A percentile compares a stretch with the other conserved stretches of the same genome.
phyloP scores from a whole-genome alignment of 1,140 invertebrate genomes.

The Drosophila insularis region DNA sequence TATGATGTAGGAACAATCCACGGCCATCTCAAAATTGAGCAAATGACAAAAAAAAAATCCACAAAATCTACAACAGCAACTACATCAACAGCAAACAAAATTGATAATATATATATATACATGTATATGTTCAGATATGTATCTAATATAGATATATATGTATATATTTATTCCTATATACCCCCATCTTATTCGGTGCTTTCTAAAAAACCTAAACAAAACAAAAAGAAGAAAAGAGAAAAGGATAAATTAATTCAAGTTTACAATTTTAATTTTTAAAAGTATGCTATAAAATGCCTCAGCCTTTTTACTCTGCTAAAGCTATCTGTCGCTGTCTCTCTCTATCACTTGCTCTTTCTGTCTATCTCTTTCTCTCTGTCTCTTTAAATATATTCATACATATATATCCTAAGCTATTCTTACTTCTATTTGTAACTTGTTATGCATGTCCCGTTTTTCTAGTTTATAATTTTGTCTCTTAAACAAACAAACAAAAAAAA shows the following conservation, averaged over 20 bases:
- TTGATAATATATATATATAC: neutral
- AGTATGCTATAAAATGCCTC: slow-evolving; percentile 36
- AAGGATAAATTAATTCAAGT: slow-evolving; percentile 25
- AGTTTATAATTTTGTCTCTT: slow-evolving; percentile 48
- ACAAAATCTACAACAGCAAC: slow-evolving; percentile 21
- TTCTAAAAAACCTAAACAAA: slow-evolving; percentile 18
- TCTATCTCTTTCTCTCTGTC: slow-evolving; percentile 35
- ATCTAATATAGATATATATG: neutral
- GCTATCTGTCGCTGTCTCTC: slow-evolving; percentile 35
- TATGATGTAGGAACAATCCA: slow-evolving; percentile 62
- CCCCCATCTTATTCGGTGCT: slow-evolving; percentile 53
- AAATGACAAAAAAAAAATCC: slow-evolving; percentile 26
- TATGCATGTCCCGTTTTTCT: slow-evolving; percentile 65
- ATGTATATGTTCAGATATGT: neutral
- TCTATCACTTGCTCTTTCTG: slow-evolving; percentile 44
- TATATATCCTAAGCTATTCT: slow-evolving; percentile 17
- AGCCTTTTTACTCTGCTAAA: slow-evolving; percentile 24
- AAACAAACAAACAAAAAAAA: slow-evolving; percentile 11
- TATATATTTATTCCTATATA: neutral
- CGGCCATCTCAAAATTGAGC: slow-evolving; percentile 59
- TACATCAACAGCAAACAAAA: slow-evolving; percentile 27
- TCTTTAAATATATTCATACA: neutral
- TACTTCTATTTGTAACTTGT: slow-evolving; percentile 63
- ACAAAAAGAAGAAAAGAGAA: slow-evolving; percentile 31
- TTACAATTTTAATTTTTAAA: slow-evolving; percentile 39